Percentiles rank a stretch among this genome's conserved stretches.
Conservation (phyloP, 1,140 invertebrate genomes). For the Idris sp. region DNA sequence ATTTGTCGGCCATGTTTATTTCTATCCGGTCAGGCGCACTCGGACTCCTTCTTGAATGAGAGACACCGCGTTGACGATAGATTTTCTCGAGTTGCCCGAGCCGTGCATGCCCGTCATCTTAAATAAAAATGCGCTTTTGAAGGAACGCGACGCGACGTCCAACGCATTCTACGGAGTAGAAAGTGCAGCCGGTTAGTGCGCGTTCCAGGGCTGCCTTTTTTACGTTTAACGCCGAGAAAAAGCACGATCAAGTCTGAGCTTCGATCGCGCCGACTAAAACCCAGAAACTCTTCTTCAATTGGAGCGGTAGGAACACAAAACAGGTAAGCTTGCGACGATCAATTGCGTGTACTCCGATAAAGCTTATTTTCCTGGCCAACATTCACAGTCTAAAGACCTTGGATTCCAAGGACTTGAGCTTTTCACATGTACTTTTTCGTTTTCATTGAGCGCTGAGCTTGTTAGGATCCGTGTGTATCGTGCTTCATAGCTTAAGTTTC, state of each 20-base stretch:
- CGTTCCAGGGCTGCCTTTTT: conserved; percentile 37
- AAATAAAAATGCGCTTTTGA: conserved; percentile 66
- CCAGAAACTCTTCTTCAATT: conserved; percentile 14
- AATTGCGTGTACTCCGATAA: no score
- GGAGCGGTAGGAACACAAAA: conserved; percentile 26
- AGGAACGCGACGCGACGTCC: conserved; percentile 36
- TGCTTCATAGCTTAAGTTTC: conserved; percentile 38
- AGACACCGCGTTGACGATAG: conserved; percentile 68
- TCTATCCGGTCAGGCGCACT: conserved; percentile 74
- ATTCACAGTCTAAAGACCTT: no score
- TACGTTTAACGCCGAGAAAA: conserved; percentile 21
- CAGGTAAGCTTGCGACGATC: no score
- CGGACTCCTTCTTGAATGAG: conserved; percentile 62
- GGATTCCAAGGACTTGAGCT: conserved; percentile 19
- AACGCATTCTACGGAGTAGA: conserved; percentile 13
- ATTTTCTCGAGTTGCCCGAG: conserved; percentile 69
- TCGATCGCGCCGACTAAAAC: conserved; percentile 20
- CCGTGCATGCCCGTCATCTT: conserved; percentile 60
- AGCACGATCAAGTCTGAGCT: conserved; percentile 5
- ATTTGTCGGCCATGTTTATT: conserved; percentile 72
- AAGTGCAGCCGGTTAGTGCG: conserved; percentile 40
- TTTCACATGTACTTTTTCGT: conserved; percentile 22
- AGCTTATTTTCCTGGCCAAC: no score
- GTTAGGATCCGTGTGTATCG: conserved; percentile 43
- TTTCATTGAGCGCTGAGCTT: conserved; percentile 29